A percentile compares a stretch with the other conserved stretches of the same genome.
These are phyloP conservation scores for Callosobruchus maculatus DNA, from an alignment of 2,888 invertebrate genomes.

Conservation along the genomic window DNA sequence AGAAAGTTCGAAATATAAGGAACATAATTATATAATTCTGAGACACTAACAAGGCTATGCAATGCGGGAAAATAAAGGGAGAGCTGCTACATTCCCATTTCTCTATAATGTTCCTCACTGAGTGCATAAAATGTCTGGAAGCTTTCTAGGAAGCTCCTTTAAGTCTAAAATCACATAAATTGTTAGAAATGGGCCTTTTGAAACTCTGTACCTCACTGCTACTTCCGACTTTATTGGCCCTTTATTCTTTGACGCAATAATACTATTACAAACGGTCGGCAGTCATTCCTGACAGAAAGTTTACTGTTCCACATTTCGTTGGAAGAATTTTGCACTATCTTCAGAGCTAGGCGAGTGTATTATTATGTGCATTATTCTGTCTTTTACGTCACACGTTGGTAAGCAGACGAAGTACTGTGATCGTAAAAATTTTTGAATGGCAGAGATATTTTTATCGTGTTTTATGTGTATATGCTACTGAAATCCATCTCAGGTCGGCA, in stretches of 20 bases:
- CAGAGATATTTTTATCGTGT: too few relatives aligned
- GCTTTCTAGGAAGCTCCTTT: background rate
- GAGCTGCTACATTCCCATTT: background rate
- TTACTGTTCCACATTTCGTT: background rate
- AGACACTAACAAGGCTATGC: background rate
- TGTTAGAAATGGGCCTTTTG: background rate
- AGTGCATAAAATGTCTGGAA: background rate
- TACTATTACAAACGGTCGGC: background rate
- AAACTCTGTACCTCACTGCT: background rate
- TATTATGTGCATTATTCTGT: too few relatives aligned
- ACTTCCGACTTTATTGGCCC: background rate
- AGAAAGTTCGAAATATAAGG: too few relatives aligned
- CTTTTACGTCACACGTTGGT: too few relatives aligned
- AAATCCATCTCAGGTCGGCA: too few relatives aligned
- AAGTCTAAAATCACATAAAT: background rate
- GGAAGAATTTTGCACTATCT: background rate
- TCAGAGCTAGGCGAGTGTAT: background rate
- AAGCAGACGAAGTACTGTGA: too few relatives aligned
- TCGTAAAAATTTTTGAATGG: too few relatives aligned
- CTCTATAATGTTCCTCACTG: background rate
- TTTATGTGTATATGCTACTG: too few relatives aligned
- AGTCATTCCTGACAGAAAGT: background rate
- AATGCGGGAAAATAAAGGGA: background rate
- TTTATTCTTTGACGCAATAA: background rate
- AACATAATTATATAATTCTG: too few relatives aligned